These are phyloP conservation scores for Brachionus plicatilis DNA, from an alignment of 1,140 invertebrate species.

Conservation along the genomic window DNA sequence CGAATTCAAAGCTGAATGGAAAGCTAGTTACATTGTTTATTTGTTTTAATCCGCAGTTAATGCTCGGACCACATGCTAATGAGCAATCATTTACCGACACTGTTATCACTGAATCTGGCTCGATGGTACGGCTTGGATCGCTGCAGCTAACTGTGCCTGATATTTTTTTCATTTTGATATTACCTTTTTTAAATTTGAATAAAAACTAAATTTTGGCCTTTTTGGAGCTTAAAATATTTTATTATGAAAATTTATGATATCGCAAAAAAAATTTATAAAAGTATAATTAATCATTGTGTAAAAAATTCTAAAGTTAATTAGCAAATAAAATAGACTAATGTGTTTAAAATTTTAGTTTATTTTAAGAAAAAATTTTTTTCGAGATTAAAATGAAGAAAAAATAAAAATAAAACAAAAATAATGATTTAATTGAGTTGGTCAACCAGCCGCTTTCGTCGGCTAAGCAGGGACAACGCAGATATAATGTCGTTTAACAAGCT, in stretches of 20 bases:
- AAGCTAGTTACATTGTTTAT: neutral
- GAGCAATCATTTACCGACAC: neutral
- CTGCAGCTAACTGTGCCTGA: neutral
- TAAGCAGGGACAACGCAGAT: neutral
- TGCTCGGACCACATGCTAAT: neutral
- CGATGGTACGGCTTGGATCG: neutral
- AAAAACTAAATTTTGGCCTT: neutral
- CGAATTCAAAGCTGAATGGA: constrained; percentile 6
- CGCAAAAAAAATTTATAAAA: neutral
- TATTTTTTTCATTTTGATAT: constrained; percentile 15
- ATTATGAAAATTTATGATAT: constrained; percentile 11
- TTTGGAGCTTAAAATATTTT: neutral
- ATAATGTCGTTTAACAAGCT: constrained; percentile 25
- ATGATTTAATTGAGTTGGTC: neutral
- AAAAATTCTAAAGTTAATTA: neutral
- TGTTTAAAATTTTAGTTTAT: neutral
- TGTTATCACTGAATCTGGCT: neutral
- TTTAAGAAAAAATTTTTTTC: neutral
- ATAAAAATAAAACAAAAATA: neutral
- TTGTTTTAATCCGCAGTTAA: neutral
- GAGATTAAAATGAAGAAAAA: neutral
- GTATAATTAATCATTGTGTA: neutral
- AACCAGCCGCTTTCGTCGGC: neutral
- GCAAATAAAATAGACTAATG: neutral
- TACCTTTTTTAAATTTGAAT: neutral